phyloP scores from a whole-genome alignment of 2,113 vertebrate genomes.

The Gobiocypris rarus region DNA sequence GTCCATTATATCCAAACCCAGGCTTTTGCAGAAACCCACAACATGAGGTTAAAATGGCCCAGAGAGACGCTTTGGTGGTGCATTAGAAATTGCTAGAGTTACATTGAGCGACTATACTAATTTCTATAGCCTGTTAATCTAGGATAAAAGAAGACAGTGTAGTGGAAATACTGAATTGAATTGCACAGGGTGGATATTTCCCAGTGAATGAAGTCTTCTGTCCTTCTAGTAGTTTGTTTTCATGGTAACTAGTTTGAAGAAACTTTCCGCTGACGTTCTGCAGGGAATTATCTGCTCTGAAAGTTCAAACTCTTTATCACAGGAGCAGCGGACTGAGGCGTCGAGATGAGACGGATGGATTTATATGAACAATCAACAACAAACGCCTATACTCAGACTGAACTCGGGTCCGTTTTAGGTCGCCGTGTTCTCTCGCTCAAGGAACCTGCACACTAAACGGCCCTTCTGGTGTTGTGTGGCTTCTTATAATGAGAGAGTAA shows the following conservation, averaged over 20 bases:
- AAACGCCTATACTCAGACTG: constrained; percentile 1
- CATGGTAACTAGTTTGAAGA: neutral
- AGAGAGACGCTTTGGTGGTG: neutral
- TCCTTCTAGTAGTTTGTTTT: neutral
- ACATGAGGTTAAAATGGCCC: neutral
- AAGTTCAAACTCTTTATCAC: neutral
- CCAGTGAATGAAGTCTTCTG: neutral
- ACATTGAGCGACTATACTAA: neutral
- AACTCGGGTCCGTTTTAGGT: constrained; percentile 18
- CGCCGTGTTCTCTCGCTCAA: neutral
- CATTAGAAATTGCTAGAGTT: neutral
- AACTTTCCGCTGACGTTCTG: neutral
- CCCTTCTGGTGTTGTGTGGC: constrained; percentile 30
- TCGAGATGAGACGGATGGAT: constrained; percentile 4
- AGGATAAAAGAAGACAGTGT: no score
- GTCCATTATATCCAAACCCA: neutral
- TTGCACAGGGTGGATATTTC: neutral
- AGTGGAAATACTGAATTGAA: neutral
- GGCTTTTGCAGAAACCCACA: neutral
- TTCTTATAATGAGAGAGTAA: constrained; percentile 3
- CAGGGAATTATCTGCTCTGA: constrained; percentile 4
- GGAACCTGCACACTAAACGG: neutral
- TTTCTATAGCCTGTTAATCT: neutral
- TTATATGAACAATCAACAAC: constrained; percentile 22
- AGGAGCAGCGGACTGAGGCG: neutral